Percentiles rank a stretch among this genome's conserved stretches.
These are phyloP conservation scores for Globodera rostochiensis DNA, from an alignment of 1,140 invertebrate species.

Conservation along the genomic window DNA sequence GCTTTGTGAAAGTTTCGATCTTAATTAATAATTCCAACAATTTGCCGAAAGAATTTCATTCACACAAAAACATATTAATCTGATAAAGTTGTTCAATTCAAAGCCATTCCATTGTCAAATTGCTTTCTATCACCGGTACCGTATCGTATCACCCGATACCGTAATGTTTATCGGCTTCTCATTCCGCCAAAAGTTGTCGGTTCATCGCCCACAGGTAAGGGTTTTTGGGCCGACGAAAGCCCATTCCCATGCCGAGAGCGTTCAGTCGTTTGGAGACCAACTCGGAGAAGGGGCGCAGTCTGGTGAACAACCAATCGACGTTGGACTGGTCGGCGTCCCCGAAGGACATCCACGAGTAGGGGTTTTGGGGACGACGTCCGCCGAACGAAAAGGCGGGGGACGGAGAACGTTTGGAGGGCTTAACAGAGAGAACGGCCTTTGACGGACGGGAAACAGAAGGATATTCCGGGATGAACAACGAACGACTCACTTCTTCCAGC, in stretches of 20 bases:
- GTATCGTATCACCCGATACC: no score
- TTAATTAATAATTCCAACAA: no score
- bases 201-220: conserved; percentile 21
- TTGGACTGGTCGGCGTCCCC: conserved; percentile 13
- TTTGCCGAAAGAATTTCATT: no score
- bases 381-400: background rate
- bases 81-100: no score
- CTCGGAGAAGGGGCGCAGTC: conserved; percentile 25
- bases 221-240: conserved; percentile 2
- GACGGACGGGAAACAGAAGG: background rate
- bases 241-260: background rate
- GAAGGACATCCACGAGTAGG: conserved; percentile 35
- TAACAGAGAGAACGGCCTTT: background rate
- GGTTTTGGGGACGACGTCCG: conserved; percentile 28
- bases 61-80: no score
- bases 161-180: background rate
- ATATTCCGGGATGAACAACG: background rate
- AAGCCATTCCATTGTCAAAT: no score
- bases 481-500: conserved; percentile 5
- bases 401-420: background rate
- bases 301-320: conserved; percentile 10
- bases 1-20: no score
- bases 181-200: conserved; percentile 1
- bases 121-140: no score
- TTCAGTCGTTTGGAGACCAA: conserved; percentile 13